phyloP scores from a whole-genome alignment of 2,888 invertebrate genomes.

The Drosophila rellima region DNA sequence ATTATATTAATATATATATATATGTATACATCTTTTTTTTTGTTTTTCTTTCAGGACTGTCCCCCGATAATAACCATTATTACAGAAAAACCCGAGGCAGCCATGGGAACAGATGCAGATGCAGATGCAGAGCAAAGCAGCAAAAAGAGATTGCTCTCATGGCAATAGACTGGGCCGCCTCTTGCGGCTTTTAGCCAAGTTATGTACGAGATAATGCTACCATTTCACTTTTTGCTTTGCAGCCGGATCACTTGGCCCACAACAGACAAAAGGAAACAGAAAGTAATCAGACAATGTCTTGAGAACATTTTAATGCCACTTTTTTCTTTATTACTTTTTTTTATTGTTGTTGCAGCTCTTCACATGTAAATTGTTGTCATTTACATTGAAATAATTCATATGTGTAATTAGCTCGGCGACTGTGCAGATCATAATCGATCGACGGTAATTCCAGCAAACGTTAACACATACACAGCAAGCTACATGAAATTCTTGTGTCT shows the following conservation, averaged over 20 bases:
- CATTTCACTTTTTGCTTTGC: slow-evolving; percentile 35
- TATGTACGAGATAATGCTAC: slow-evolving; percentile 31
- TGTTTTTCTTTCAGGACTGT: slow-evolving; percentile 5
- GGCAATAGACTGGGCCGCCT: slow-evolving; percentile 17
- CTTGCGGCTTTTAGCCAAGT: slow-evolving; percentile 23
- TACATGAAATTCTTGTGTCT: slow-evolving; percentile 25
- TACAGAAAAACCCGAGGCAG: slow-evolving; percentile 22
- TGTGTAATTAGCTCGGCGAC: slow-evolving; percentile 22
- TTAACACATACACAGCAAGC: not conserved
- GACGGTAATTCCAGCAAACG: slow-evolving; percentile 18
- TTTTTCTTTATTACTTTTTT: not conserved
- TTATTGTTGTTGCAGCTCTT: not conserved
- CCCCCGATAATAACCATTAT: slow-evolving; percentile 32
- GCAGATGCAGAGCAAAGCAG: slow-evolving; percentile 1
- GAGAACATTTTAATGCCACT: slow-evolving; percentile 16
- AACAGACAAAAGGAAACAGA: slow-evolving; percentile 27
- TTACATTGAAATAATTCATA: slow-evolving; percentile 17
- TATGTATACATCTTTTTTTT: slow-evolving; percentile 3
- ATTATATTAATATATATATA: slow-evolving; percentile 18
- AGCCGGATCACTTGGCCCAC: slow-evolving; percentile 10
- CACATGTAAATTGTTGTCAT: slow-evolving; percentile 22
- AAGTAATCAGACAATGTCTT: slow-evolving; percentile 32
- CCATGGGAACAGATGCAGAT: slow-evolving; percentile 35
- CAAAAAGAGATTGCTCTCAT: slow-evolving; percentile 30
- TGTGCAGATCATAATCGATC: slow-evolving; percentile 23